Base-by-base conservation (phyloP, 1,140 invertebrate genomes). In the Pogonus chalceus region DNA sequence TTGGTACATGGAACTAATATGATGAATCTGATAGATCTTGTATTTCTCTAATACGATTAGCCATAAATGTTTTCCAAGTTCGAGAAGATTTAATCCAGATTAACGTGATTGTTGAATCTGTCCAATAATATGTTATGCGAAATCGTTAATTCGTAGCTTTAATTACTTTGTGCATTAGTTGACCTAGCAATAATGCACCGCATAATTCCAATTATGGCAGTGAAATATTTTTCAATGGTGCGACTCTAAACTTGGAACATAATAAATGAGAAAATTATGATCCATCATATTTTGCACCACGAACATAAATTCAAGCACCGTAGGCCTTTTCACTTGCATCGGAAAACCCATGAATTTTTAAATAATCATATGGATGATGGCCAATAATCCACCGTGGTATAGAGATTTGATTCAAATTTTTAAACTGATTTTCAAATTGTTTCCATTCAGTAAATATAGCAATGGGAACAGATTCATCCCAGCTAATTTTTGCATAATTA, bases 1-100 rank as follows among this genome's bases (percentile, higher is more conserved):
- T 62, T 7, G 52, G 37, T 0, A 76, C 65, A 57, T 77, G 69
- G 20, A 37, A 16, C 76, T 73, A 78, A 20, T 69, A 49, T 7
- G 49, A 39, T 1, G 35, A 20, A 20, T 52, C 35, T 12, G 62
- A 54, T n/a, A 58, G 52, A 20, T 52, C 52, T 46, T 64, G 60
- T 24, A 74, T 72, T 55, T 65, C 52, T 0, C 61, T 22, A 0
- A 73, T 67, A 16, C 71, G 51, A 65, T 74, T 75, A 0, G 62
- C 63, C 0, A 68, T 65, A 51, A 71, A 74, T 0, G 63, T 62
- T 50, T 62, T 64, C 52, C 66, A 64, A 49, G 51, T 55, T 12
- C 70, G 66, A 4, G 60, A 52, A 23, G 55, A 60, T n/a, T 59
- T 62, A 18, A 73, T 57, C 72, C 71, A 75, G 4, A 59, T 57